Evolutionary conservation across 2,113 vertebrate species (phyloP), one percentile per base, ranked within the genome.

Genomic region (Thermophis baileyi): DNA sequence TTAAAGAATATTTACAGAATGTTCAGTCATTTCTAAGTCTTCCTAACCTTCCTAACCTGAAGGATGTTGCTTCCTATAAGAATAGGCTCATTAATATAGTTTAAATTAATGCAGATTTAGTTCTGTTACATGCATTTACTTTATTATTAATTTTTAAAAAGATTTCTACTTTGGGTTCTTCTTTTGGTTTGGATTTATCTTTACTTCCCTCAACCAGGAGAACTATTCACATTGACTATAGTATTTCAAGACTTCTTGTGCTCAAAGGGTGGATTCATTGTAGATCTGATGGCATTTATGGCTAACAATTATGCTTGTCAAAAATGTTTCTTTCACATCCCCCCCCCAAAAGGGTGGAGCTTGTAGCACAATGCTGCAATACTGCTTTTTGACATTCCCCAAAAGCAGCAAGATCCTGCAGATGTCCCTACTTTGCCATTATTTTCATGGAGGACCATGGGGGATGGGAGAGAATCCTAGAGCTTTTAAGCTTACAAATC

Each of bases 311-410:
- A 57, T 57, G 0, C 1, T 0, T 54, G 40, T 89, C 50, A 12
- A 85, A 92, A 91, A 54, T 27, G 54, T 91, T 86, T 92, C 44
- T n/a, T 93, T 93, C 53, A 91, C 74, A 3, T 30, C n/a, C 60
- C 57, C 6, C 2, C 47, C 47, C 47, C 47, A 60, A 60, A 60
- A 10, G 57, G 9, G 11, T 5, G 27, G 60, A 5, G 11, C 3
- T 63, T 63, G 4, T 10, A n/a, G 6, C n/a, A 81, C 16, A 81
- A 81, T 40, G 69, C 2, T 20, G 18, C 69, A 81, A 40, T 40
- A 20, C 2, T 40, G 16, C n/a, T 81, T 81, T 57, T 22, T 40
- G 69, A 20, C 6, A 3, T 40, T 40, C 35, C 5, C n/a, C 69
- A 40, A 81, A 69, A 81, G 18, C 69, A 74, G 69, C n/a, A 74